These are phyloP conservation scores for Neolamprologus modestus DNA, from an alignment of 2,113 vertebrate genomes.

Conservation along the genomic window DNA sequence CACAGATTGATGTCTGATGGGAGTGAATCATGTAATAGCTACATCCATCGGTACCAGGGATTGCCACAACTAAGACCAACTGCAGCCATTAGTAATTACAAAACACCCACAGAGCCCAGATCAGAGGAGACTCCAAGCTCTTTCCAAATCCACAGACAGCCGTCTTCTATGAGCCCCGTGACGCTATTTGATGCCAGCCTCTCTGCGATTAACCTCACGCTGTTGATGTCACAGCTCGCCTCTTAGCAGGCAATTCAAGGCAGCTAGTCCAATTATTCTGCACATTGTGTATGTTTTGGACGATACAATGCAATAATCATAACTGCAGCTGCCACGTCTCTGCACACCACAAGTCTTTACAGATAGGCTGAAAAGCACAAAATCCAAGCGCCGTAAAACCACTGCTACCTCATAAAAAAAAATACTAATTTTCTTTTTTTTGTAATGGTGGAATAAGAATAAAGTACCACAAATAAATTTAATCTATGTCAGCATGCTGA, in stretches of 20 bases:
- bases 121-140: conserved; percentile 28
- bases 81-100: conserved; percentile 26
- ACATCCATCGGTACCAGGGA: conserved; percentile 8
- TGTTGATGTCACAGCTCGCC: not conserved
- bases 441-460: not conserved
- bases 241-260: not conserved
- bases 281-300: no score
- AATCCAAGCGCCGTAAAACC: conserved; percentile 13
- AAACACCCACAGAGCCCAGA: conserved; percentile 40
- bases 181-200: not conserved
- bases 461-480: not conserved
- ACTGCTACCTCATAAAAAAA: conserved; percentile 5
- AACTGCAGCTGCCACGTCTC: conserved; percentile 40
- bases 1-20: not conserved
- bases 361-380: conserved; percentile 12
- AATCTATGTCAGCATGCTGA: not conserved
- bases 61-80: conserved; percentile 12
- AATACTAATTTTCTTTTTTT: not conserved
- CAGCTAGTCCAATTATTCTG: conserved; percentile 3
- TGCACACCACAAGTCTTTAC: conserved; percentile 34
- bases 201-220: not conserved
- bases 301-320: conserved; percentile 5
- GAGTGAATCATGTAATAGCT: conserved; percentile 16
- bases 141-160: conserved; percentile 4
- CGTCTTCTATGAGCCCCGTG: not conserved